These are phyloP conservation scores for Caiman crocodilus DNA, from an alignment of 2,797 vertebrate genomes.

Conservation along the genomic window DNA sequence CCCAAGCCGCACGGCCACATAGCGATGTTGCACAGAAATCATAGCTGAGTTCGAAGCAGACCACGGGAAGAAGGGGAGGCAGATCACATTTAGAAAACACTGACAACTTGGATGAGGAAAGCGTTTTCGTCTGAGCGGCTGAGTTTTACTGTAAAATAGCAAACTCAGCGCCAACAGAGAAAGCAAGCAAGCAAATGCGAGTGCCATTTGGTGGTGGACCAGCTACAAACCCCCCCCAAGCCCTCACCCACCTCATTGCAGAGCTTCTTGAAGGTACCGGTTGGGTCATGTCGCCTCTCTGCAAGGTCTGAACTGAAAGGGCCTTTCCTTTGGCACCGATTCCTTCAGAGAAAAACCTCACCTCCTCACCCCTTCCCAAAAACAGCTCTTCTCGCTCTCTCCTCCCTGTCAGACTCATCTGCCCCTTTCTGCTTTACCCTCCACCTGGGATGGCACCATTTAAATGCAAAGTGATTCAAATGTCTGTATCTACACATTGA, in stretches of 20 bases:
- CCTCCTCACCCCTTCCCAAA: conserved; percentile 21
- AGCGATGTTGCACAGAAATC: conserved; percentile 69
- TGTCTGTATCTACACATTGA: conserved; percentile 61
- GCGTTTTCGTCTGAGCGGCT: conserved; percentile 48
- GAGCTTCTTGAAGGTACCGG: conserved; percentile 20
- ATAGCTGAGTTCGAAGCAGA: conserved; percentile 58
- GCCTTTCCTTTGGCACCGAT: conserved; percentile 69
- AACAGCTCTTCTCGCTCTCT: conserved; percentile 31
- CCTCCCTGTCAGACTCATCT: conserved; percentile 48
- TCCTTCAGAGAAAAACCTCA: conserved; percentile 47
- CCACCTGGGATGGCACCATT: conserved; percentile 4
- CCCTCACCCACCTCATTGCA: background rate
- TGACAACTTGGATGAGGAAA: conserved; percentile 58
- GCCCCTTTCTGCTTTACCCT: conserved; percentile 25
- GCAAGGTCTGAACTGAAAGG: conserved; percentile 44
- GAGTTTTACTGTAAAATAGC: conserved; percentile 66
- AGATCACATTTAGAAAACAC: conserved; percentile 45
- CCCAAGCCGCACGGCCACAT: conserved; percentile 54
- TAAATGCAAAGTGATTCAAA: conserved; percentile 47
- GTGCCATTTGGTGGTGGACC: conserved; percentile 15
- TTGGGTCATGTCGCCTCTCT: background rate
- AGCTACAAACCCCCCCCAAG: conserved; percentile 14
- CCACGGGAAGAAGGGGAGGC: conserved; percentile 13
- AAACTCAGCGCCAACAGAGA: conserved; percentile 62
- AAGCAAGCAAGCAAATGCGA: conserved; percentile 44